Evolutionary conservation across 2,888 invertebrate species (phyloP).

Genomic region (Halictus quadricinctus): DNA sequence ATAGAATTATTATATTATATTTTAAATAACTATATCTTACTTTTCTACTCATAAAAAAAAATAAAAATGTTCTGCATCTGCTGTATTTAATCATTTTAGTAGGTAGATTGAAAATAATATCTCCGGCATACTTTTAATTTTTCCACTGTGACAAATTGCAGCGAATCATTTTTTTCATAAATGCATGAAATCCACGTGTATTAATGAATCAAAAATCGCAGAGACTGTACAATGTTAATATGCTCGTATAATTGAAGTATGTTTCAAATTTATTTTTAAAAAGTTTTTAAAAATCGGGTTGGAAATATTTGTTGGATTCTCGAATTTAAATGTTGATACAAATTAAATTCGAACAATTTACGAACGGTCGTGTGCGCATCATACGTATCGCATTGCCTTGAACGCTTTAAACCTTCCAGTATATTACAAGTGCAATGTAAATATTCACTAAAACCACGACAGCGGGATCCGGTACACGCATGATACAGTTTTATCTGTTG

Average conservation of each 20-base stretch:
- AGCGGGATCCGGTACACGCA: neutral
- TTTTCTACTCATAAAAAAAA: too few species aligned
- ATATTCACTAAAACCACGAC: neutral
- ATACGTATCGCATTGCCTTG: neutral
- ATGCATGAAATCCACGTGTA: neutral
- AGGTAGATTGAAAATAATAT: neutral
- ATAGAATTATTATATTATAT: neutral
- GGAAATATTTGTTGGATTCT: neutral
- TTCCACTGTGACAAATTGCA: neutral
- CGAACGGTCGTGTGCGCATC: neutral
- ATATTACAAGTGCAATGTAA: constrained; percentile 10
- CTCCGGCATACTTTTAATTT: neutral
- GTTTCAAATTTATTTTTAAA: neutral
- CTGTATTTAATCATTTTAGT: neutral
- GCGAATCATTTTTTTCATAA: neutral
- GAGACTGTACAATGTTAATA: neutral
- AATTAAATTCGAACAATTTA: constrained; percentile 1
- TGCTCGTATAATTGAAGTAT: neutral
- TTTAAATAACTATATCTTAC: too few species aligned
- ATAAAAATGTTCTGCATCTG: neutral
- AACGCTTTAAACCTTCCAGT: neutral
- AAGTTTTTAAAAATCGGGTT: neutral
- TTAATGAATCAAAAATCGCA: neutral
- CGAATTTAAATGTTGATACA: neutral
- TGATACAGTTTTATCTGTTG: neutral